Base-by-base conservation (phyloP, 2,888 invertebrate genomes). In the Stenolophus ochropezus region DNA sequence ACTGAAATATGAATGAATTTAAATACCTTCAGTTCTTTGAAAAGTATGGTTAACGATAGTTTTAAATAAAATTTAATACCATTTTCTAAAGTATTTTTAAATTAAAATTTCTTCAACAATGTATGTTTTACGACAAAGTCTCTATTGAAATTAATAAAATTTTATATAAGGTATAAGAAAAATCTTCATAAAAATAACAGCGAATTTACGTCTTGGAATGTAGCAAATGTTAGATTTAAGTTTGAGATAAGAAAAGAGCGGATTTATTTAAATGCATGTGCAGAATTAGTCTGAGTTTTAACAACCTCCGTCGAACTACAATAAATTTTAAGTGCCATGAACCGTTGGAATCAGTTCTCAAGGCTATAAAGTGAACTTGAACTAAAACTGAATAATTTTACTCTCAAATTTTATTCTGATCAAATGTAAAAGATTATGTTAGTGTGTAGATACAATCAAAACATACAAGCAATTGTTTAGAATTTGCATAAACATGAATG, bases 291-390 rank as follows among this genome's bases (percentile, higher is more conserved):
- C 33, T 33, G 8, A 25, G n/a, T 61, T 61, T 61, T 61, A 61
- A 61, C 61, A 25, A 61, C 61, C 11, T 25, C 61, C 18, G 14
- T 14, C 18, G 65, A 42, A 33, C 65, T 33, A 69, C 8, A 69
- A 61, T 61, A 56, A 56, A 65, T 65, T 65, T 65, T 65, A 65
- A 65, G 25, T 65, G 61, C 61, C 8, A 23, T 58, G 51, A 18
- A 56, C 56, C 61, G 25, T 27, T 33, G 65, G 18, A 23, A 69
- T 69, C 65, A 69, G 33, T 33, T 33, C 5, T 6, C 65, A 33
- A 33, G 27, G 65, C 27, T 33, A 61, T 69, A 69, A 69, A 69
- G 25, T 65, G 61, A 65, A 65, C 33, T 69, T 69, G 33, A 33
- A 33, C 65, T 33, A 6, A 20, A 33, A 42, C 33, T 69, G 65